phyloP scores from a whole-genome alignment of 2,113 vertebrate species.

The Sterrhoptilus dennistouni region DNA sequence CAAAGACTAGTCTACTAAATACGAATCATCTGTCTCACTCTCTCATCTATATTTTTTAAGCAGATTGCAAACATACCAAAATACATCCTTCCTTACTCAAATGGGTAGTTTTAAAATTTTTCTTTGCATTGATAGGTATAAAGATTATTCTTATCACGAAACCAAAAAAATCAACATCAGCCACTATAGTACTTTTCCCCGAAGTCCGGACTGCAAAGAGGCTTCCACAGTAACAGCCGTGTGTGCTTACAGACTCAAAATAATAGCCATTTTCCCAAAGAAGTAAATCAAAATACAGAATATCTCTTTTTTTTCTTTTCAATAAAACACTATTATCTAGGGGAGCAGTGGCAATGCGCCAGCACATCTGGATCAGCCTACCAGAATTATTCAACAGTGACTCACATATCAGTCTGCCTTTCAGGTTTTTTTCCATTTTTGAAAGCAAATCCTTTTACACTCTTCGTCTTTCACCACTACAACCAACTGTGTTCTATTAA shows the following conservation, averaged over 20 bases:
- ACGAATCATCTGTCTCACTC: background rate
- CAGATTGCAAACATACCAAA: background rate
- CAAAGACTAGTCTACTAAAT: background rate
- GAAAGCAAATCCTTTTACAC: background rate
- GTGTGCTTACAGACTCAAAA: background rate
- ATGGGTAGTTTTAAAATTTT: background rate
- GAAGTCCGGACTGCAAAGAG: background rate
- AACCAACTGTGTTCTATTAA: background rate
- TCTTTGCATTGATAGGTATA: background rate
- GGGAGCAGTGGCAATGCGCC: background rate
- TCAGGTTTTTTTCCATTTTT: background rate
- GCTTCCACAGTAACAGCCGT: background rate
- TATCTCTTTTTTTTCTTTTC: background rate
- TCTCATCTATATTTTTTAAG: background rate
- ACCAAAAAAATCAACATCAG: background rate
- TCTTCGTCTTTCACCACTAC: background rate
- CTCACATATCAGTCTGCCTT: background rate
- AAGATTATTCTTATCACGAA: background rate
- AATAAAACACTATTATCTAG: background rate
- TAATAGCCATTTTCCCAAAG: background rate
- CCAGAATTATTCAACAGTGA: background rate
- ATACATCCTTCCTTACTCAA: background rate
- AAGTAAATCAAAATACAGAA: constrained; percentile 11
- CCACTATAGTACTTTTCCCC: background rate
- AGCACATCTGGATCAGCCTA: constrained; percentile 21